phyloP scores from a whole-genome alignment of 2,888 invertebrate species.

The Cephus spinipes region DNA sequence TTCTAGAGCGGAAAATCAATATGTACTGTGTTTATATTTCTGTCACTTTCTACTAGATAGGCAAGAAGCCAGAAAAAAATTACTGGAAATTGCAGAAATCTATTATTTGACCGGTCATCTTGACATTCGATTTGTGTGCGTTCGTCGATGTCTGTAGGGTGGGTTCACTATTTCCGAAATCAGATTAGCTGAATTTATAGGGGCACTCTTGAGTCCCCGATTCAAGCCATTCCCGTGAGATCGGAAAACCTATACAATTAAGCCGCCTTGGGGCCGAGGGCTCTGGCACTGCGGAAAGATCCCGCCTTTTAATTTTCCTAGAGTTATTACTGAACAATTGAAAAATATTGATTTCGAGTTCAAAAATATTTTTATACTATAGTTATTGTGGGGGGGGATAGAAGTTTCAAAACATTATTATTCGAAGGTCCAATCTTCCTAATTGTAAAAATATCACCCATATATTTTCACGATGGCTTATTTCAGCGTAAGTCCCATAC shows the following conservation, averaged over 20 bases:
- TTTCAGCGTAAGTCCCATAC: too few species aligned
- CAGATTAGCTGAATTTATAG: slow-evolving; percentile 57
- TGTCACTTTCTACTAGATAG: too few species aligned
- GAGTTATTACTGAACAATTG: too few species aligned
- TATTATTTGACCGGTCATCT: slow-evolving; percentile 36
- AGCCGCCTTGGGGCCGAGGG: slow-evolving; percentile 29
- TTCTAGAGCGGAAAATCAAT: too few species aligned
- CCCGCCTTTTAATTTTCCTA: neutral
- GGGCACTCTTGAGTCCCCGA: slow-evolving; percentile 43
- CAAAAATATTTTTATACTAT: too few species aligned
- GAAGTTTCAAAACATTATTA: too few species aligned
- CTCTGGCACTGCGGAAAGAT: slow-evolving; percentile 19
- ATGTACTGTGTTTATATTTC: too few species aligned
- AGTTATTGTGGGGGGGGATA: too few species aligned
- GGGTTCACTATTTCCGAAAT: slow-evolving; percentile 47
- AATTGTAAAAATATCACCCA: too few species aligned
- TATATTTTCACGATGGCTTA: too few species aligned
- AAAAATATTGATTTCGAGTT: too few species aligned
- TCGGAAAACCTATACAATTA: slow-evolving; percentile 43
- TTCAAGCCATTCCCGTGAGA: slow-evolving; percentile 35
- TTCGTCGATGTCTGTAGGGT: slow-evolving; percentile 6
- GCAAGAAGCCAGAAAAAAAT: slow-evolving; percentile 9
- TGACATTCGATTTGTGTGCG: slow-evolving; percentile 38
- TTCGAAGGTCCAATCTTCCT: too few species aligned
- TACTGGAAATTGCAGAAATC: slow-evolving; percentile 36